Percentiles rank a stretch among this genome's conserved stretches.
Evolutionary conservation across 2,888 invertebrate genomes (phyloP).

Genomic region (Polietes domitor): DNA sequence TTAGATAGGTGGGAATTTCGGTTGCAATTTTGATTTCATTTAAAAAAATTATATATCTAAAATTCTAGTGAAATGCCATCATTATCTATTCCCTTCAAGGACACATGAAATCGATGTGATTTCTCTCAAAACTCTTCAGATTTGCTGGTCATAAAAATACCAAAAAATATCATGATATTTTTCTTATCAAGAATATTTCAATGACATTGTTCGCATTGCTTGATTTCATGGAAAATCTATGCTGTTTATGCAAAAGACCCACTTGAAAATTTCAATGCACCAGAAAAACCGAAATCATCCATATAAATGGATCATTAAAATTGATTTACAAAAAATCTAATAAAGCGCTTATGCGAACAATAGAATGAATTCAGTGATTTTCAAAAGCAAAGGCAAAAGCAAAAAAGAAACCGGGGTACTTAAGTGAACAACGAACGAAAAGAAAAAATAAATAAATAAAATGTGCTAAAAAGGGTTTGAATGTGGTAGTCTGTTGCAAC

Average conservation of each 20-base stretch:
- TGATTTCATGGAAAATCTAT: background rate
- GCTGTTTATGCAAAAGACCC: slow-evolving; percentile 24
- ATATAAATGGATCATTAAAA: slow-evolving; percentile 72
- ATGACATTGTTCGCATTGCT: no score
- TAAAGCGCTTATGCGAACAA: slow-evolving; percentile 57
- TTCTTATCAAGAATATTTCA: no score
- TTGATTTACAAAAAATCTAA: slow-evolving; percentile 67
- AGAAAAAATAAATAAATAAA: background rate
- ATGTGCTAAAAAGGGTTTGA: slow-evolving; percentile 17
- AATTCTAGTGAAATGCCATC: no score
- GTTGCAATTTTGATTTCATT: no score
- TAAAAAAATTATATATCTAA: no score
- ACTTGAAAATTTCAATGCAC: slow-evolving; percentile 60
- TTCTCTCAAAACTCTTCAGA: no score
- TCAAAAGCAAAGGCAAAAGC: background rate
- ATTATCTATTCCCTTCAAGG: no score
- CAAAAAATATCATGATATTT: no score
- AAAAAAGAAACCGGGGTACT: background rate
- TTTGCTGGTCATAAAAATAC: no score
- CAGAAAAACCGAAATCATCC: slow-evolving; percentile 21
- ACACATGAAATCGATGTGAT: no score
- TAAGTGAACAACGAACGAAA: slow-evolving; percentile 40
- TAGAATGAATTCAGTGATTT: slow-evolving; percentile 51
- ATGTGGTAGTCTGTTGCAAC: background rate
- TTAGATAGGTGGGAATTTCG: no score